Conservation (phyloP, 2,113 vertebrate species). For the Balaeniceps rex region DNA sequence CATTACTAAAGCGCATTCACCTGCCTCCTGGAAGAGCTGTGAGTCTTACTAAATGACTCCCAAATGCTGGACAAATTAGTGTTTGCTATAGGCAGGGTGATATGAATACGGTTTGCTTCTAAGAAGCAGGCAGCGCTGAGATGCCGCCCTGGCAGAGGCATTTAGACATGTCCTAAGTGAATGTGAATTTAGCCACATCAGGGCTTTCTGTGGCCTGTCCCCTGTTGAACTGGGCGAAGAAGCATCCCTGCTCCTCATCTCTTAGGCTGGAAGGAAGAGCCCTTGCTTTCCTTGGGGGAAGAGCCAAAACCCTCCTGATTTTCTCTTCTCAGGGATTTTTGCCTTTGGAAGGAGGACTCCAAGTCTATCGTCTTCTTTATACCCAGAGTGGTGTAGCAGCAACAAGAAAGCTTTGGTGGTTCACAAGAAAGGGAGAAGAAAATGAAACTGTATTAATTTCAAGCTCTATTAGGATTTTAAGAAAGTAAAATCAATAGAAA, state of each 20-base stretch:
- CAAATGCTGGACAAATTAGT: not conserved
- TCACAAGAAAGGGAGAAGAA: not conserved
- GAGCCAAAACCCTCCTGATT: not conserved
- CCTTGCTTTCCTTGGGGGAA: not conserved
- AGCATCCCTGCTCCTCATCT: not conserved
- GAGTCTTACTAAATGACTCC: not conserved
- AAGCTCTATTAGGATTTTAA: constrained; percentile 60
- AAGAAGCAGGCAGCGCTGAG: not conserved
- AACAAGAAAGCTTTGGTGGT: not conserved
- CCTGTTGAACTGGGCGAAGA: not conserved
- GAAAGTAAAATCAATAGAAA: constrained; percentile 55
- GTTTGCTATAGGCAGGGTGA: not conserved
- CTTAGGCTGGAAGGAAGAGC: not conserved
- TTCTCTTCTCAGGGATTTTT: not conserved
- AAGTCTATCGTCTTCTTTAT: not conserved
- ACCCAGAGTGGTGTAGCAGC: not conserved
- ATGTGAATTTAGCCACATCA: not conserved
- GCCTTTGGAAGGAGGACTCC: not conserved
- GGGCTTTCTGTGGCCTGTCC: not conserved
- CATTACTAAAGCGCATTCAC: not conserved
- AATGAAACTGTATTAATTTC: constrained; percentile 51
- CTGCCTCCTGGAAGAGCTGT: not conserved
- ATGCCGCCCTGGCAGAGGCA: not conserved
- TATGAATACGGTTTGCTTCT: not conserved
- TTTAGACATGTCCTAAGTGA: not conserved